Base-by-base conservation (phyloP, 1,140 invertebrate genomes). In the Pseudomyrmex concolor region DNA sequence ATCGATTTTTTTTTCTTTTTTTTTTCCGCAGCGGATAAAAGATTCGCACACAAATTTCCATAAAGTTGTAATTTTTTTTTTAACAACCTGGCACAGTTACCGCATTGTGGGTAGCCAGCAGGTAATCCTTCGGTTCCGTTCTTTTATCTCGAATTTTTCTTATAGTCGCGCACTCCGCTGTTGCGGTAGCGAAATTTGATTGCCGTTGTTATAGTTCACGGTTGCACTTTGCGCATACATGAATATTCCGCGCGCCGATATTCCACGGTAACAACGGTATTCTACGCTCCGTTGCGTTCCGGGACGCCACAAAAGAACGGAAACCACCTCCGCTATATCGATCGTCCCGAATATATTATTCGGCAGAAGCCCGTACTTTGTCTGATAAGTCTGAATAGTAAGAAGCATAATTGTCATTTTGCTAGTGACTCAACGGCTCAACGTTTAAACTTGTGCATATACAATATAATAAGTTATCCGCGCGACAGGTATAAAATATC, bases 181-280 rank as follows among this genome's bases (percentile, higher is more conserved):
- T 80, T 80, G 45, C 76, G 45, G 66, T 57, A 60, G 54, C 76
- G 22, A 80, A 80, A 80, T 80, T 80, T 80, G 76, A 80, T 80
- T 80, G 76, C 76, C 76, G 76, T 71, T 66, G 76, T 80, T 80
- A 80, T 59, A 80, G 66, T 80, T 80, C 76, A 80, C 76, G 67
- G 67, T 34, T 80, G 76, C 76, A 80, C 76, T 71, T 80, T 80
- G 66, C 54, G 66, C 66, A 80, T 80, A 80, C 76, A 80, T 80
- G 76, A 80, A 80, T 80, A 80, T 80, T 80, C 76, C 22, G 66
- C 55, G 64, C 64, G 64, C 64, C 10, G 34, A 34, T 34, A 34
- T 34, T 34, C 34, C 34, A 10, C 55, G 76, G 15, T 80, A 78
- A 80, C 66, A 80, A 80, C 76, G 76, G 76, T 80, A 70, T 80